Percentiles rank a stretch among this genome's conserved stretches.
Conservation (phyloP, 2,113 vertebrate genomes). For the Gallinago undulata region DNA sequence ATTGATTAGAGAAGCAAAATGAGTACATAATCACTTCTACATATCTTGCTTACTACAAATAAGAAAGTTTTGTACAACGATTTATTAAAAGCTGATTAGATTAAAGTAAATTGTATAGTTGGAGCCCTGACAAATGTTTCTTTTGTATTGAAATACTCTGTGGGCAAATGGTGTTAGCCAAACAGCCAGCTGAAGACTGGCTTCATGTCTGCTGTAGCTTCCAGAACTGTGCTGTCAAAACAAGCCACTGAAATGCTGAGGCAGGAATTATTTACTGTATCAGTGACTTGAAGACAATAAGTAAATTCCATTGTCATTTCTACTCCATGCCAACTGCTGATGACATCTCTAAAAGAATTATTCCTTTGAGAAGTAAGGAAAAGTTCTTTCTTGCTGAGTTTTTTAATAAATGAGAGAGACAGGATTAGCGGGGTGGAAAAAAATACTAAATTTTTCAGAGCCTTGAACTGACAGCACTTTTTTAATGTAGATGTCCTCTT, state of each 20-base stretch:
- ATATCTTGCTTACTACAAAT: conserved; percentile 19
- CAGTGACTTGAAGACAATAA: neutral
- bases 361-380: neutral
- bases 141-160: neutral
- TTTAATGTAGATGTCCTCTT: neutral
- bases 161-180: neutral
- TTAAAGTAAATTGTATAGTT: neutral
- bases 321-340: neutral
- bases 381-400: neutral
- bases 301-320: neutral
- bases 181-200: neutral
- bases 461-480: neutral
- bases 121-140: neutral
- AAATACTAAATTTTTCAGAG: neutral
- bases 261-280: neutral
- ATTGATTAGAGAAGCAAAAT: conserved; percentile 44
- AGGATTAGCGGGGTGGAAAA: neutral
- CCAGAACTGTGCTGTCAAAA: neutral
- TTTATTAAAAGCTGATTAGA: conserved; percentile 40
- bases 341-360: neutral
- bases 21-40: conserved; percentile 11
- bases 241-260: neutral
- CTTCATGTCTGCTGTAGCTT: neutral
- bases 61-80: neutral
- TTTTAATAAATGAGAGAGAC: neutral